Percentiles rank a stretch among this genome's conserved stretches.
These are phyloP conservation scores for Scaptomyza tumidula DNA, from an alignment of 2,888 invertebrate species.

Conservation along the genomic window DNA sequence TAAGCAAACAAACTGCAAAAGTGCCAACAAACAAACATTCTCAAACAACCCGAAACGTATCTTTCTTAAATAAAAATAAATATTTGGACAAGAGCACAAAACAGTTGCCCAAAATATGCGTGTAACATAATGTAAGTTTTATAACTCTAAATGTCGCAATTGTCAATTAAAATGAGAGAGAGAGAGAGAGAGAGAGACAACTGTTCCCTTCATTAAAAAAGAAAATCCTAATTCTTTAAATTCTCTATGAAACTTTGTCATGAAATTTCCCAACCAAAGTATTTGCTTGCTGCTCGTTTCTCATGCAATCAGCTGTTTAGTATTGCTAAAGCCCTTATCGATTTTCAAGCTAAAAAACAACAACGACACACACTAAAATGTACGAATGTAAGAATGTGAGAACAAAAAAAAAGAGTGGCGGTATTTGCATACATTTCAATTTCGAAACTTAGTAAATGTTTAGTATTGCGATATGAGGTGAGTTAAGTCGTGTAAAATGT, in stretches of 20 bases:
- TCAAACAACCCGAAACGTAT: slow-evolving; percentile 1
- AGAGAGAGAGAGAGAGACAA: slow-evolving; percentile 1
- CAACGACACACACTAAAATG: not conserved
- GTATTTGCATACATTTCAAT: slow-evolving; percentile 48
- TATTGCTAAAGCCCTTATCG: slow-evolving; percentile 53
- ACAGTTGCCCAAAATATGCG: slow-evolving; percentile 44
- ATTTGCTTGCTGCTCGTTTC: slow-evolving; percentile 27
- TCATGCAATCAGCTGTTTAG: slow-evolving; percentile 62
- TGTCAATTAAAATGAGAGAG: slow-evolving; percentile 37
- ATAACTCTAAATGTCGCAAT: slow-evolving; percentile 21
- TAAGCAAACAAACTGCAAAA: slow-evolving; percentile 41
- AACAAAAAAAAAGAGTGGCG: slow-evolving; percentile 15
- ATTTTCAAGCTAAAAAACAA: slow-evolving; percentile 52
- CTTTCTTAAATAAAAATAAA: slow-evolving; percentile 47
- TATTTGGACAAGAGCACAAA: slow-evolving; percentile 53
- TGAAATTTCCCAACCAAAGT: slow-evolving; percentile 9
- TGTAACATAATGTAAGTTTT: slow-evolving; percentile 23
- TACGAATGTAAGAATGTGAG: slow-evolving; percentile 20
- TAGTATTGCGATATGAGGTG: slow-evolving; percentile 18
- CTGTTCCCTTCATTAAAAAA: not conserved
- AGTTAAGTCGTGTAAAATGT: slow-evolving; percentile 26
- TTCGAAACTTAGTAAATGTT: slow-evolving; percentile 40
- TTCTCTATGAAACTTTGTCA: slow-evolving; percentile 4
- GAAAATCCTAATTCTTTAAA: slow-evolving; percentile 60
- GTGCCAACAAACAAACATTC: slow-evolving; percentile 12